Conservation (phyloP, 1,140 invertebrate species). For the Drosophila bocqueti region DNA sequence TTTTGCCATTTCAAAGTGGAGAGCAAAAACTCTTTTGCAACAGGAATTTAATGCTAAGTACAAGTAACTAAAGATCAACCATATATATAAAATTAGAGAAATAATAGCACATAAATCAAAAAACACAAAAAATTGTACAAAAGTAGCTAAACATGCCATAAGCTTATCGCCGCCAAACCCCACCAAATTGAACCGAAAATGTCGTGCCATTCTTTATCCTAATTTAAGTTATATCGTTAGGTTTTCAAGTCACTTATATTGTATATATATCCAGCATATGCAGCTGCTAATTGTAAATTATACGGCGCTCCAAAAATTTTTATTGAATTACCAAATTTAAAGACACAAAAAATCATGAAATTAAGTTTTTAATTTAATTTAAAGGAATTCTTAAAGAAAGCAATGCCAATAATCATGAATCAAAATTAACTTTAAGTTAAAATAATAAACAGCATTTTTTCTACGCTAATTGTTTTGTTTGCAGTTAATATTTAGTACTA, state of each 20-base stretch:
- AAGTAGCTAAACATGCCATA: constrained; percentile 44
- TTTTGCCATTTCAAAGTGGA: constrained; percentile 40
- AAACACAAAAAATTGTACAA: constrained; percentile 64
- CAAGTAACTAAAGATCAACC: constrained; percentile 50
- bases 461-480: constrained; percentile 74
- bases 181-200: constrained; percentile 54
- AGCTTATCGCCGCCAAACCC: constrained; percentile 44
- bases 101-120: constrained; percentile 68
- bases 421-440: constrained; percentile 80
- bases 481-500: constrained; percentile 54
- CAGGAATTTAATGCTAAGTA: constrained; percentile 81
- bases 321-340: constrained; percentile 20
- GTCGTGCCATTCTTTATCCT: constrained; percentile 63
- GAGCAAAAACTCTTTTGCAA: constrained; percentile 46
- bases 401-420: constrained; percentile 65
- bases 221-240: constrained; percentile 44
- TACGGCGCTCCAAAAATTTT: constrained; percentile 50
- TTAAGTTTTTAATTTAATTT: constrained; percentile 49
- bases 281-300: constrained; percentile 74
- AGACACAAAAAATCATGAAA: constrained; percentile 11
- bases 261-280: constrained; percentile 61
- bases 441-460: constrained; percentile 37
- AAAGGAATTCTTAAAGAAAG: constrained; percentile 75
- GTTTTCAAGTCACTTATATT: constrained; percentile 40
- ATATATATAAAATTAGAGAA: constrained; percentile 32